Evolutionary conservation across 1,140 invertebrate genomes (phyloP).

Genomic region (Chironomus striatipennis): DNA sequence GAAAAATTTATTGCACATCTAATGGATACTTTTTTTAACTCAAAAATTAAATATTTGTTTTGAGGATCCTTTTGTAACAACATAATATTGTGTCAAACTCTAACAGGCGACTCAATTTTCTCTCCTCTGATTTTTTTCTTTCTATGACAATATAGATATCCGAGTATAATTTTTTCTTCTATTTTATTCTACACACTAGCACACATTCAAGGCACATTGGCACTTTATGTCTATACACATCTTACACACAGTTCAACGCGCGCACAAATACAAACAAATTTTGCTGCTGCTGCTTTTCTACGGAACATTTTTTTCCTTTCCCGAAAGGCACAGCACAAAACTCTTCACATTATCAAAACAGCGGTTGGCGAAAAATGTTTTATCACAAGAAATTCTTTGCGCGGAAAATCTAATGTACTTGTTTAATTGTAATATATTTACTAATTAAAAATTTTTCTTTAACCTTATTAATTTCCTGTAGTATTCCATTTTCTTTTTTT

Average conservation of each 20-base stretch:
- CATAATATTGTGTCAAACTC: too few relatives aligned
- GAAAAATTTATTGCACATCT: too few relatives aligned
- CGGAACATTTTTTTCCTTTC: conserved; percentile 22
- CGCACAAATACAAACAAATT: not conserved
- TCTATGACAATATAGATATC: too few relatives aligned
- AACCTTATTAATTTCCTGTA: conserved; percentile 20
- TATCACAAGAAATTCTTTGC: conserved; percentile 21
- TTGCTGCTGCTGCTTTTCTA: conserved; percentile 6
- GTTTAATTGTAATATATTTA: not conserved
- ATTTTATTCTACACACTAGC: not conserved
- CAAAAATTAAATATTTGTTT: too few relatives aligned
- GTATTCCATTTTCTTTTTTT: conserved; percentile 22
- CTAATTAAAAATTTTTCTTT: not conserved
- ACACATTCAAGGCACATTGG: not conserved
- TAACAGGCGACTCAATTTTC: too few relatives aligned
- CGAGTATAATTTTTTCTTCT: too few relatives aligned
- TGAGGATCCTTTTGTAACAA: too few relatives aligned
- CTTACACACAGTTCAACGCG: not conserved
- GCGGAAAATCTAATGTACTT: conserved; percentile 5
- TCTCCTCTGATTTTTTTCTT: too few relatives aligned
- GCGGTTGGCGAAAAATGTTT: conserved; percentile 22
- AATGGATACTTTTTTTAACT: too few relatives aligned
- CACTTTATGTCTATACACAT: not conserved
- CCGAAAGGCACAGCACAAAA: conserved; percentile 10
- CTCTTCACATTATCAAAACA: conserved; percentile 23